Evolutionary conservation across 2,888 invertebrate genomes (phyloP).

Genomic region (Drosophila dives): DNA sequence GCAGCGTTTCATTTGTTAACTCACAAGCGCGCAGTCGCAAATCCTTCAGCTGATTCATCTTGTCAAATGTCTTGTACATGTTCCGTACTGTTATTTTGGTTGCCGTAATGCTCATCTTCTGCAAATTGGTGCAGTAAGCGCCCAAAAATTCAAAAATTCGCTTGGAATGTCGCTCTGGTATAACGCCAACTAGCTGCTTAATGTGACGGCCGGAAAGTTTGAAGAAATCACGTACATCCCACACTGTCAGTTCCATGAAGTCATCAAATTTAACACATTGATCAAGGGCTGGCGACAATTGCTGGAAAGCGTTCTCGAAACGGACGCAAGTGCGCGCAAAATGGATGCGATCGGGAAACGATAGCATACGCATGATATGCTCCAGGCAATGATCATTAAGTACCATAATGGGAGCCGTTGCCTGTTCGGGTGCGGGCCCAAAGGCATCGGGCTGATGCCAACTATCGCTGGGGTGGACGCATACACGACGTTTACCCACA

Average conservation of each 20-base stretch:
- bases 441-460: constrained; percentile 64
- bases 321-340: constrained; percentile 67
- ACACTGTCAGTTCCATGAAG: constrained; percentile 50
- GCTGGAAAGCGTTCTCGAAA: constrained; percentile 48
- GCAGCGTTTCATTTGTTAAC: constrained; percentile 21
- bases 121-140: constrained; percentile 29
- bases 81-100: constrained; percentile 1
- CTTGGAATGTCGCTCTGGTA: constrained; percentile 25
- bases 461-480: constrained; percentile 57
- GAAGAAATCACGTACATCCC: constrained; percentile 70
- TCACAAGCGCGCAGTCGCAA: constrained; percentile 29
- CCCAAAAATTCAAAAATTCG: constrained; percentile 33
- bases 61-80: constrained; percentile 33
- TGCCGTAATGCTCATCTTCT: constrained; percentile 15
- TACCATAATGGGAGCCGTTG: constrained; percentile 29
- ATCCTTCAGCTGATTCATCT: constrained; percentile 17
- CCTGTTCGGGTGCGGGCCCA: not conserved
- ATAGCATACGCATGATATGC: constrained; percentile 39
- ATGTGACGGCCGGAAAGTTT: constrained; percentile 42
- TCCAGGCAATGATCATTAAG: constrained; percentile 69
- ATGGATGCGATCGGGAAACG: constrained; percentile 56
- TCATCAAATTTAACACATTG: constrained; percentile 17
- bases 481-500: constrained; percentile 23
- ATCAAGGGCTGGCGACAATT: constrained; percentile 37
- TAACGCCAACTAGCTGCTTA: constrained; percentile 25